phyloP scores from a whole-genome alignment of 2,113 vertebrate genomes.

The Trinectes maculatus region DNA sequence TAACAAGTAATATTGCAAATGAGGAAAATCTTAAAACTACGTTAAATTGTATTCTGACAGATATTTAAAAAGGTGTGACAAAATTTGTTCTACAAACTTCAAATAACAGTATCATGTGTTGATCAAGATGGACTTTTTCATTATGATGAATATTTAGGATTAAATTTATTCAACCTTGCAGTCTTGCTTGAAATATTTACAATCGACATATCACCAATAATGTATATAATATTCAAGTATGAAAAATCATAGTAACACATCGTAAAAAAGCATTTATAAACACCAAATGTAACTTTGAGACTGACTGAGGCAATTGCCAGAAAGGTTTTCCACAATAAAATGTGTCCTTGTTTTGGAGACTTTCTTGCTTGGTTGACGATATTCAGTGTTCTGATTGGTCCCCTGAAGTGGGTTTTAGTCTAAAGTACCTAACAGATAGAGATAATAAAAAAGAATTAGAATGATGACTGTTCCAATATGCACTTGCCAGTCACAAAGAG shows the following conservation, averaged over 20 bases:
- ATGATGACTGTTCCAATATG: no score
- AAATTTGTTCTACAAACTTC: background rate
- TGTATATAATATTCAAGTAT: constrained; percentile 34
- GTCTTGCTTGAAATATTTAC: constrained; percentile 72
- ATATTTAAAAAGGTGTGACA: no score
- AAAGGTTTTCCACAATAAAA: constrained; percentile 18
- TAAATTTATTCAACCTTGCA: constrained; percentile 60
- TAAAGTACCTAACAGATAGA: constrained; percentile 68
- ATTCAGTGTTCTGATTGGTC: background rate
- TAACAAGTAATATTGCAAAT: no score
- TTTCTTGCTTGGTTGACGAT: constrained; percentile 15
- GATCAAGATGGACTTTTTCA: background rate
- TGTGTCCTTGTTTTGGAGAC: background rate
- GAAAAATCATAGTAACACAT: constrained; percentile 32
- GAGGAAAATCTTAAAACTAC: no score
- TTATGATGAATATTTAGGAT: constrained; percentile 27
- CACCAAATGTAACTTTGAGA: constrained; percentile 2
- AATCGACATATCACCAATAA: constrained; percentile 55
- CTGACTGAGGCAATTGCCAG: constrained; percentile 42
- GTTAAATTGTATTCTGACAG: no score
- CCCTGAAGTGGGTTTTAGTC: constrained; percentile 54
- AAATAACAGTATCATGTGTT: background rate
- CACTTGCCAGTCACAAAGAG: background rate
- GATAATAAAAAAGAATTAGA: constrained; percentile 16
- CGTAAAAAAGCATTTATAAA: constrained; percentile 55